phyloP scores from a whole-genome alignment of 1,140 invertebrate genomes.

The Zelostemma sp. region DNA sequence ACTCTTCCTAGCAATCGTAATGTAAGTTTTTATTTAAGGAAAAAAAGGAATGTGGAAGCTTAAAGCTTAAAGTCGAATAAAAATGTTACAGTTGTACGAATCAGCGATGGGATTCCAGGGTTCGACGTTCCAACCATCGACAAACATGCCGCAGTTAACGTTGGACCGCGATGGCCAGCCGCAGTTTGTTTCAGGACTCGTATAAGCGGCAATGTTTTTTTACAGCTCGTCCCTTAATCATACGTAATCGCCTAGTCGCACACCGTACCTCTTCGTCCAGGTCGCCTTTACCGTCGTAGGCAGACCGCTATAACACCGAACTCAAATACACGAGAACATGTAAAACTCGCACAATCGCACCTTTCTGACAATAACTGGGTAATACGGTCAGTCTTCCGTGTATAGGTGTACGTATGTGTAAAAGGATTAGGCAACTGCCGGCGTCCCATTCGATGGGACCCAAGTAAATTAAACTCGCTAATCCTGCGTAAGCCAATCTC shows the following conservation, averaged over 20 bases:
- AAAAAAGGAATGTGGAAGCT: no score
- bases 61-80: no score
- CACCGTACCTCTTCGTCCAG: slow-evolving; percentile 44
- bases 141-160: slow-evolving; percentile 68
- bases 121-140: slow-evolving; percentile 78
- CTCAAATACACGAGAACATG: slow-evolving; percentile 22
- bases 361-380: slow-evolving; percentile 65
- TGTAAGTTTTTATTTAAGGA: slow-evolving; percentile 42
- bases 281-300: slow-evolving; percentile 28
- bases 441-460: not conserved
- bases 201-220: slow-evolving; percentile 66
- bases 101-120: slow-evolving; percentile 78
- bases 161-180: slow-evolving; percentile 77
- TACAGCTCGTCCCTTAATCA: slow-evolving; percentile 40
- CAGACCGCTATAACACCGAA: slow-evolving; percentile 8
- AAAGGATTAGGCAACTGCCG: slow-evolving; percentile 2
- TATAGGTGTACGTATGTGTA: not conserved
- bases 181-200: slow-evolving; percentile 78
- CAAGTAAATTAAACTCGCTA: slow-evolving; percentile 1
- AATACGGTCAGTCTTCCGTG: slow-evolving; percentile 52
- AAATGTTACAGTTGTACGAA: slow-evolving; percentile 73
- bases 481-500: not conserved
- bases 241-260: slow-evolving; percentile 35
- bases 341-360: slow-evolving; percentile 53
- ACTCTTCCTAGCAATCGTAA: slow-evolving; percentile 74